Base-by-base conservation (phyloP, 1,140 invertebrate genomes). In the Diploscapter pachys region DNA sequence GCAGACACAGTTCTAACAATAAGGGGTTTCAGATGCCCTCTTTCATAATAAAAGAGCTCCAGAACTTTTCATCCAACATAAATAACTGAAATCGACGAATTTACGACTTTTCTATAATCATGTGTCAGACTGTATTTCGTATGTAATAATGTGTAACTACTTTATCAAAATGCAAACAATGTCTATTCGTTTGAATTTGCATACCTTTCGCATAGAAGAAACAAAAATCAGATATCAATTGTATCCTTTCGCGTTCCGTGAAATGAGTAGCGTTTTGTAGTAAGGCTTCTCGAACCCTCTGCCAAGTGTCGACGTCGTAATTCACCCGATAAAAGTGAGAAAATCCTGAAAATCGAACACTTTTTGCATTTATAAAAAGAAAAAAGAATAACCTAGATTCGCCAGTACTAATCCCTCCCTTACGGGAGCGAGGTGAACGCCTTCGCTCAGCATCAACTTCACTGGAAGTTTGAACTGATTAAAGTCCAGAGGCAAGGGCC, bases 401-500 rank as follows among this genome's bases (percentile, higher is more conserved):
- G 65, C 64, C 31, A 74, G 63, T 5, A 65, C 64, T 6, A 64
- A n/a, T 4, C 73, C 66, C 3, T 74, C 73, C 6, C 73, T 11
- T 5, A 74, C 66, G 3, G 73, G 73, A 4, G 73, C 64, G 8
- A 74, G 13, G 6, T 74, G 73, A n/a, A 74, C 70, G 62, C 73
- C 73, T 49, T 74, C 65, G 57, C 73, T 74, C 9, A 74, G 31
- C 73, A 74, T 74, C 9, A 74, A 57, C 50, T 62, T 31, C 6
- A 74, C 52, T 4, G 73, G 73, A 3, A 74, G 57, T 54, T 74
- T 74, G 73, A 74, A 74, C n/a, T 74, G 63, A 49, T 65, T 74
- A 48, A 74, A 74, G 50, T 74, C 56, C 56, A 74, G 48, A 51
- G 73, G 64, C 4, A 74, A 53, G 9, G 73, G 73, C 73, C 73